Conservation (phyloP, 2,888 invertebrate genomes). For the Euzophera pinguis region DNA sequence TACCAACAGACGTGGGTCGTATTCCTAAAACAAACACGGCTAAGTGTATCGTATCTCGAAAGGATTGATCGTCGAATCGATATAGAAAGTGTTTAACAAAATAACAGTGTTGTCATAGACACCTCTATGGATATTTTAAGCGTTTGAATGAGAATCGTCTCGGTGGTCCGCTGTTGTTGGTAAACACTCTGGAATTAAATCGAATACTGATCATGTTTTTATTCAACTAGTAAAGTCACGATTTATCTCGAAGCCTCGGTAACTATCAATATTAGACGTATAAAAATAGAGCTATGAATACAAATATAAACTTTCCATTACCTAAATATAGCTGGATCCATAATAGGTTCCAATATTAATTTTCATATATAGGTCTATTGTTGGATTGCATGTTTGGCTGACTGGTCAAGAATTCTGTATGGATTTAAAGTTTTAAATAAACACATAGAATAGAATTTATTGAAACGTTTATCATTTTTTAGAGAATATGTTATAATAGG, state of each 20-base stretch:
- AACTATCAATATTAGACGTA: too few species aligned
- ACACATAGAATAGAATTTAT: too few species aligned
- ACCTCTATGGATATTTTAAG: slow-evolving; percentile 35
- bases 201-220: slow-evolving; percentile 16
- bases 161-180: slow-evolving; percentile 55
- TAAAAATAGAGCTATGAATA: too few species aligned
- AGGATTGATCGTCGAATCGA: slow-evolving; percentile 44
- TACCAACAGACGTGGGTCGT: slow-evolving; percentile 26
- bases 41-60: slow-evolving; percentile 27
- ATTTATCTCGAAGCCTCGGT: background rate
- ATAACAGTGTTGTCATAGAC: slow-evolving; percentile 51
- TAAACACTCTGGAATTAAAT: slow-evolving; percentile 38
- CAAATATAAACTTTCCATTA: too few species aligned
- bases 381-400: too few species aligned
- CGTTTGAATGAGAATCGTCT: slow-evolving; percentile 21
- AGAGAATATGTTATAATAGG: too few species aligned
- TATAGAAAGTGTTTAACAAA: slow-evolving; percentile 50
- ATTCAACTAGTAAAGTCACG: slow-evolving; percentile 6
- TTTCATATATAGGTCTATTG: too few species aligned
- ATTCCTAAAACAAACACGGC: slow-evolving; percentile 32
- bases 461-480: too few species aligned
- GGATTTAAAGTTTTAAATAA: too few species aligned
- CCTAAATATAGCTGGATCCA: too few species aligned
- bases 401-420: too few species aligned
- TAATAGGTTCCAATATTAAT: too few species aligned